These are phyloP conservation scores for Chelonus formosanus DNA, from an alignment of 2,888 invertebrate genomes.

Conservation along the genomic window DNA sequence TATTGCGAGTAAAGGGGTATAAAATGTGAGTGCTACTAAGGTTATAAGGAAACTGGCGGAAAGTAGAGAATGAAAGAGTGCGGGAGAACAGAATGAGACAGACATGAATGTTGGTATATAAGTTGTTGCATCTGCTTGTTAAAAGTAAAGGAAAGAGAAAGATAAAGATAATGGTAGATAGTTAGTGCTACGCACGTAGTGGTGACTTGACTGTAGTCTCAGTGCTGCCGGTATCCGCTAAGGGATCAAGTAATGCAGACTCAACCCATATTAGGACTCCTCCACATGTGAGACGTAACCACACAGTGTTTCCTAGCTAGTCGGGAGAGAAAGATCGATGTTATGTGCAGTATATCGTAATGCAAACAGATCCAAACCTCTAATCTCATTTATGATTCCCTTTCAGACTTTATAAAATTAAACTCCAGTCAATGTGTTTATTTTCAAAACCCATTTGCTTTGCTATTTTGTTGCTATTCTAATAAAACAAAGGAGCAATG, in stretches of 20 bases:
- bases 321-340: no score
- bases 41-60: slow-evolving; percentile 31
- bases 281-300: slow-evolving; percentile 31
- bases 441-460: no score
- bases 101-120: no score
- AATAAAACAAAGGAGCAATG: no score
- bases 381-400: no score
- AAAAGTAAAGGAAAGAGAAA: slow-evolving; percentile 21
- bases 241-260: slow-evolving; percentile 57
- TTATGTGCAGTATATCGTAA: no score
- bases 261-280: slow-evolving; percentile 58
- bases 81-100: slow-evolving; percentile 19
- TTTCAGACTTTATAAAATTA: no score
- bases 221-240: slow-evolving; percentile 42
- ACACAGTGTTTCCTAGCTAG: slow-evolving; percentile 19
- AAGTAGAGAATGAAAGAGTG: slow-evolving; percentile 27
- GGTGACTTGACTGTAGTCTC: slow-evolving; percentile 32
- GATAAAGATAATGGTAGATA: slow-evolving; percentile 36
- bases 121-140: no score
- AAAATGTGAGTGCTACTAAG: slow-evolving; percentile 36
- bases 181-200: slow-evolving; percentile 39
- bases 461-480: no score
- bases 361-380: no score
- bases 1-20: slow-evolving; percentile 36
- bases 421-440: no score